phyloP scores from a whole-genome alignment of 2,113 vertebrate species.

The Naja naja region DNA sequence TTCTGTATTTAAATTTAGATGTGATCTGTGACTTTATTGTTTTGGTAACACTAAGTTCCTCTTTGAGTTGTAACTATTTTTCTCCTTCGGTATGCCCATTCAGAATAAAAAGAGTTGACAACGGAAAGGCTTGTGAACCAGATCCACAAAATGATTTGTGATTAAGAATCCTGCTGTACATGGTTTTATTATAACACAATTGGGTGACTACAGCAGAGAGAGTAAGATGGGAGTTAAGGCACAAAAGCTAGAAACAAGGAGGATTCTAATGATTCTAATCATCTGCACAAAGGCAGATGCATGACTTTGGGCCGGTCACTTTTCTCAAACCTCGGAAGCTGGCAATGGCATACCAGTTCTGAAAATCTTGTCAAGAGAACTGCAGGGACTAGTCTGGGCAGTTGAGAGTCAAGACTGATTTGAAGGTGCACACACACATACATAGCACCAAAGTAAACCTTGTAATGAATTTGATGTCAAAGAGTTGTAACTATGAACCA shows the following conservation, averaged over 20 bases:
- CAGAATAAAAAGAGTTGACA: background rate
- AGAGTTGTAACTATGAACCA: background rate
- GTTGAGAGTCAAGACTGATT: background rate
- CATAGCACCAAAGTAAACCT: background rate
- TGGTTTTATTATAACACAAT: background rate
- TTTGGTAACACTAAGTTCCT: background rate
- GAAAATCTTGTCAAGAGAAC: background rate
- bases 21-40: background rate
- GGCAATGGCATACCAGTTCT: background rate
- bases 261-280: background rate
- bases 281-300: background rate
- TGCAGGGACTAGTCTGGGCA: background rate
- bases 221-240: background rate
- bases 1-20: background rate
- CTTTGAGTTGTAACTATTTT: background rate
- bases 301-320: background rate
- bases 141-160: background rate
- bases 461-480: background rate
- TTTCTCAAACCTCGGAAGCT: background rate
- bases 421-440: background rate
- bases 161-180: background rate
- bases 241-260: background rate
- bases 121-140: background rate
- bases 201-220: background rate
- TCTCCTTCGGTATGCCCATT: background rate